Evolutionary conservation across 2,888 invertebrate species (phyloP).

Genomic region (Apomyelois bistriatella): DNA sequence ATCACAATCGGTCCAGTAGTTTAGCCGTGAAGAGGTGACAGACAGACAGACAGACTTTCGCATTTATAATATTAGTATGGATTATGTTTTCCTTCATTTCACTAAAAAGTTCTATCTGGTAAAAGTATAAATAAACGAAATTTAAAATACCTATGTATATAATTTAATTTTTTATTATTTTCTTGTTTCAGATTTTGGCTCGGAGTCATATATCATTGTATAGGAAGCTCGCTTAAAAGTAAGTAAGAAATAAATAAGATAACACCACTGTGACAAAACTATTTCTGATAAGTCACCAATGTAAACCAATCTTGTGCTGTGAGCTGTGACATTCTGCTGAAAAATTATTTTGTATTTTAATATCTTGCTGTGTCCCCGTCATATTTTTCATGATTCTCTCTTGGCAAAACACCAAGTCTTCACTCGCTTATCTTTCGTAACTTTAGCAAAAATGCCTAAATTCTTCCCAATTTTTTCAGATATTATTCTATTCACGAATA

Average conservation of each 20-base stretch:
- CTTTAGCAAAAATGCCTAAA: constrained; percentile 45
- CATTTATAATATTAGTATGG: too few relatives aligned
- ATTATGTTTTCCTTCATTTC: too few relatives aligned
- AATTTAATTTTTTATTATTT: too few relatives aligned
- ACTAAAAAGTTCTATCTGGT: too few relatives aligned
- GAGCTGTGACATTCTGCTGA: constrained; percentile 33
- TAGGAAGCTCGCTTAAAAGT: constrained; percentile 66
- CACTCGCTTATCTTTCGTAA: constrained; percentile 65
- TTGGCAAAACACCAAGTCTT: constrained; percentile 71
- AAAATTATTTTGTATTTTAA: constrained; percentile 63
- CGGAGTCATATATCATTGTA: constrained; percentile 75
- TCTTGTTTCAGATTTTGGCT: constrained; percentile 67
- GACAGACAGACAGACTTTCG: too few relatives aligned
- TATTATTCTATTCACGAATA: constrained; percentile 22
- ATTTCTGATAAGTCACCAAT: constrained; percentile 25
- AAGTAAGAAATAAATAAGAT: constrained; percentile 39
- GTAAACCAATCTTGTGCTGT: constrained; percentile 22
- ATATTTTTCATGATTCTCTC: constrained; percentile 71
- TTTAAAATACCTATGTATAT: too few relatives aligned
- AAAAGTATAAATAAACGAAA: too few relatives aligned
- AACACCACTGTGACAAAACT: too few relatives aligned
- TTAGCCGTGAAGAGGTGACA: too few relatives aligned
- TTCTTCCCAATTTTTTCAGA: constrained; percentile 34
- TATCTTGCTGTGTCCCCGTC: constrained; percentile 59
- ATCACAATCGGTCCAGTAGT: too few relatives aligned